Conservation (phyloP, 2,888 invertebrate species). For the Stegana nigrithorax region DNA sequence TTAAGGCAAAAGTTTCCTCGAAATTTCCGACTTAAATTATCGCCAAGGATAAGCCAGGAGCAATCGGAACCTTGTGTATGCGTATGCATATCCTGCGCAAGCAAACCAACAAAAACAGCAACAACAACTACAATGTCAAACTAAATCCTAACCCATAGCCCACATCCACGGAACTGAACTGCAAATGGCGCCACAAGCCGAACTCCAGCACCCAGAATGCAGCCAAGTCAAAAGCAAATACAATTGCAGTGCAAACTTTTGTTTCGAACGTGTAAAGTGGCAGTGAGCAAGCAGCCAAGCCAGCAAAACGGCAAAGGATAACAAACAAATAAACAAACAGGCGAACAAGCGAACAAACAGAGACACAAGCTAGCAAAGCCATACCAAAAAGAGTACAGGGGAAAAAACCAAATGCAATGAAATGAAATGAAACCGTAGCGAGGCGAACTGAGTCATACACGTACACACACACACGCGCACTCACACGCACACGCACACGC, state of each 20-base stretch:
- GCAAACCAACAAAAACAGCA: neutral
- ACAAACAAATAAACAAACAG: neutral
- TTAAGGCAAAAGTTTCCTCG: slow-evolving; percentile 35
- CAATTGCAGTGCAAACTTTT: slow-evolving; percentile 10
- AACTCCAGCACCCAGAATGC: too few relatives aligned
- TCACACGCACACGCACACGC: neutral
- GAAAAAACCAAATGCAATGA: slow-evolving; percentile 7
- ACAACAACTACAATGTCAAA: neutral
- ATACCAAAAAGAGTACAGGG: slow-evolving; percentile 14
- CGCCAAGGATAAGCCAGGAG: slow-evolving; percentile 45
- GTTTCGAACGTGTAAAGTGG: slow-evolving; percentile 16
- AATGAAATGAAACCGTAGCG: neutral
- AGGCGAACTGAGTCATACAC: too few relatives aligned
- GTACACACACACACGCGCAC: neutral
- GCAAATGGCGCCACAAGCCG: too few relatives aligned
- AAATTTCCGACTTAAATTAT: slow-evolving; percentile 58
- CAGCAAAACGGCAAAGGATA: slow-evolving; percentile 2
- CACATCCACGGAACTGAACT: neutral
- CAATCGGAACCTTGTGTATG: neutral
- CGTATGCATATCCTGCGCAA: neutral
- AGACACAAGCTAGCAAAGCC: neutral
- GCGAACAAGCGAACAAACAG: neutral
- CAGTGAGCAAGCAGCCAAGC: slow-evolving; percentile 2
- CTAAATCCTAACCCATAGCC: too few relatives aligned
- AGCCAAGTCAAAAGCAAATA: neutral